phyloP scores from a whole-genome alignment of 1,140 invertebrate genomes.

The Solen grandis region DNA sequence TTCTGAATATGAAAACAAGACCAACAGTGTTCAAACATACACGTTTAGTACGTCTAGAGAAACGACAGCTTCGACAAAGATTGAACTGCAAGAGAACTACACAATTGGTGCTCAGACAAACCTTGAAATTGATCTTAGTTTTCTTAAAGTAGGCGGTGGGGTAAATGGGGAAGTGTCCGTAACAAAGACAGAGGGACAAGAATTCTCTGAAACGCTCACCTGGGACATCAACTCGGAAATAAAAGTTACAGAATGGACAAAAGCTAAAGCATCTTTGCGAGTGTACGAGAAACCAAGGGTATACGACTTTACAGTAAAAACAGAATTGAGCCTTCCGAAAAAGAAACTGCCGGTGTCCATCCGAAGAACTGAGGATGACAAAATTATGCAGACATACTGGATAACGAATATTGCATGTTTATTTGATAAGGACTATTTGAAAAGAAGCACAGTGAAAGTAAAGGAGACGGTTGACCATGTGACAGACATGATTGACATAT shows the following conservation, averaged over 20 bases:
- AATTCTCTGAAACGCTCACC: conserved; percentile 25
- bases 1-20: conserved; percentile 51
- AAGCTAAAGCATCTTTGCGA: conserved; percentile 30
- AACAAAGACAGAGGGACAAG: conserved; percentile 43
- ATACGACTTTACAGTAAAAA: conserved; percentile 36
- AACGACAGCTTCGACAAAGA: conserved; percentile 17
- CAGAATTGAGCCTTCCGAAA: conserved; percentile 21
- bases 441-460: conserved; percentile 4
- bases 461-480: not conserved
- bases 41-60: conserved; percentile 34
- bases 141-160: conserved; percentile 28
- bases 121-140: conserved; percentile 35
- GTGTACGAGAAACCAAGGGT: conserved; percentile 28
- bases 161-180: conserved; percentile 31
- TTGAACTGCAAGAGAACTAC: conserved; percentile 56
- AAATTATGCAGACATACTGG: conserved; percentile 6
- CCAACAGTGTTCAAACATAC: conserved; percentile 24
- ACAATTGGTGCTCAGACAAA: conserved; percentile 48
- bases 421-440: conserved; percentile 23
- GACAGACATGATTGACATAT: conserved; percentile 1
- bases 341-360: conserved; percentile 25
- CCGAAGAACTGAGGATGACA: conserved; percentile 30
- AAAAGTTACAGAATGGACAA: conserved; percentile 19
- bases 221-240: conserved; percentile 52
- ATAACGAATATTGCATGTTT: conserved; percentile 23